Base-by-base conservation (phyloP, 2,888 invertebrate genomes). In the Mimachlamys varia region DNA sequence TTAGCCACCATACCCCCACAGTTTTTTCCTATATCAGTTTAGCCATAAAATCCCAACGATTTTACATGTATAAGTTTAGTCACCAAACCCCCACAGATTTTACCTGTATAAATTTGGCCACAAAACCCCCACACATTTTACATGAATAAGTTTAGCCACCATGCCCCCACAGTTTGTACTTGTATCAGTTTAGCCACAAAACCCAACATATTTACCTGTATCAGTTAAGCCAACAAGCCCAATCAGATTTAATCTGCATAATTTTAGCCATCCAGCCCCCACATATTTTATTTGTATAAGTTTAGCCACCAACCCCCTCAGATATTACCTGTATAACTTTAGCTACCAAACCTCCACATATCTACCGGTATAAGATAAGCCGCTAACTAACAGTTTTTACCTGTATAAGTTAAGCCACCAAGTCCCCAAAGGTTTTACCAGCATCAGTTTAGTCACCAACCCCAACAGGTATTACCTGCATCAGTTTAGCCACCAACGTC, bases 21-120 rank as follows among this genome's bases (percentile, higher is more conserved):
- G 2, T 7, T 19, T 58, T 76, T 92, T 96, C 96, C 95, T 96
- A 95, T 88, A 97, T 97, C 88, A 97, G 96, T 92, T 97, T 97
- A 88, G 97, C 96, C 89, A 97, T 96, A 33, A 97, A 96, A 27
- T n/a, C 97, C 97, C 94, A 97, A 97, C 12, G 97, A 96, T 3
- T 58, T 10, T 58, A 58, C 22, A 22, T 58, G 58, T 58, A 58
- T 58, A 58, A 58, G 58, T 19, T 19, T 58, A 19, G 58, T n/a
- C 44, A 44, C 44, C 44, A 44, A 44, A 44, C 44, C 44, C 44
- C 7, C 44, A 44, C 7, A 44, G 3, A 19, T 12, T 89, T 76
- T 92, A 96, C 96, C 95, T 96, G 95, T 88, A 97, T 97, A 88
- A 97, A 96, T 92, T 97, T 97, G 88, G 97, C 96, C 89, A 97